Conservation (phyloP, 2,113 vertebrate genomes). For the Corvus cornix region DNA sequence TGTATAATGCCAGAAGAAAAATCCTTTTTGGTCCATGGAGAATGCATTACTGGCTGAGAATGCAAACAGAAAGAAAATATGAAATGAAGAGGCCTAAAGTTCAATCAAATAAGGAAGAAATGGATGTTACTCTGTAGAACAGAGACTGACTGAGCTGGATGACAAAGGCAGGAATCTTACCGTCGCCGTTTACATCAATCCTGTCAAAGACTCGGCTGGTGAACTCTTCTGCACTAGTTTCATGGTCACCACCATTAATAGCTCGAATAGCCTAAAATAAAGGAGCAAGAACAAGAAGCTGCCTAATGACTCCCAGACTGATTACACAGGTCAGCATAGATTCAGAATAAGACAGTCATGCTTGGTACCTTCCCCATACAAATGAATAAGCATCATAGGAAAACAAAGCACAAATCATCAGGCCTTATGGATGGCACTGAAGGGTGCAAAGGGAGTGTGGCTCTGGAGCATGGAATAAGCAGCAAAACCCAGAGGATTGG, state of each 20-base stretch:
- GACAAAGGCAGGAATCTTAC: conserved; percentile 66
- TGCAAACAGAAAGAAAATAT: neutral
- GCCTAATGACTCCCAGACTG: neutral
- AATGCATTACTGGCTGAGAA: neutral
- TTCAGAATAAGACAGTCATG: neutral
- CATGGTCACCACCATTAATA: conserved; percentile 83
- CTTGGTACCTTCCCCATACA: neutral
- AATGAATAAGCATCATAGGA: neutral
- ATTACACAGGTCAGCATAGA: neutral
- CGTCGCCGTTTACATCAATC: conserved; percentile 89
- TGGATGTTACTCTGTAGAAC: neutral
- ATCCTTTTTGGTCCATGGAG: neutral
- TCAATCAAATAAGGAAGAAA: neutral
- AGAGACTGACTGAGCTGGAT: neutral
- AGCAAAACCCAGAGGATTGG: neutral
- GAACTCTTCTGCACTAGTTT: conserved; percentile 82
- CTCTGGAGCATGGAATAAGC: neutral
- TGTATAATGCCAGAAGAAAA: neutral
- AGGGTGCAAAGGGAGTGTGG: neutral
- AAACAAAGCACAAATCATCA: neutral
- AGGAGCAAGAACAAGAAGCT: neutral
- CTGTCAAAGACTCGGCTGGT: conserved; percentile 88
- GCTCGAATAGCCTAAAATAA: conserved; percentile 83
- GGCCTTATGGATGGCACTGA: neutral
- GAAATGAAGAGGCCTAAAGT: neutral